A percentile compares a stretch with the other conserved stretches of the same genome.
Evolutionary conservation across 2,888 invertebrate species (phyloP).

Genomic region (Julus scandinavius): DNA sequence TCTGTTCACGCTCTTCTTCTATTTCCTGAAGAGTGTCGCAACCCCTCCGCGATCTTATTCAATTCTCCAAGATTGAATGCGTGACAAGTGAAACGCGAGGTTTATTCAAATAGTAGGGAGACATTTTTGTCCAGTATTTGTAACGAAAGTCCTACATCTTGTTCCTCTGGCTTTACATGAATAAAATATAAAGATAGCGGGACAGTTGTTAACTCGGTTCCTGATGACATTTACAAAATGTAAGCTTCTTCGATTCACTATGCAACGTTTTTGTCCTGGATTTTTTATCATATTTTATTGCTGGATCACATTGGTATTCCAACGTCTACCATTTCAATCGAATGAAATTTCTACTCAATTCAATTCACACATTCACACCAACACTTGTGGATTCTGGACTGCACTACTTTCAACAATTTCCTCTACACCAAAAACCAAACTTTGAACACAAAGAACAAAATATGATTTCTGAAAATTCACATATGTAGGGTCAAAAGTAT

Average conservation of each 20-base stretch:
- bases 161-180: conserved; percentile 15
- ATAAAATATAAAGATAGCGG: conserved; percentile 13
- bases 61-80: conserved; percentile 17
- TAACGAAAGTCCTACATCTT: neutral
- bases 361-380: neutral
- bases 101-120: neutral
- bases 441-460: no score
- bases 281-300: conserved; percentile 33
- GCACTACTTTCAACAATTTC: neutral
- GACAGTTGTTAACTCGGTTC: conserved; percentile 12
- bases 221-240: conserved; percentile 13
- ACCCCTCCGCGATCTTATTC: neutral
- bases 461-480: no score
- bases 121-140: neutral
- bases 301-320: neutral
- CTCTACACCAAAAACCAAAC: no score
- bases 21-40: neutral
- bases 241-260: neutral
- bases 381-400: neutral
- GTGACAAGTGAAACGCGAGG: conserved; percentile 21
- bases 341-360: neutral
- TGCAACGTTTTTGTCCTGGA: neutral
- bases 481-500: no score
- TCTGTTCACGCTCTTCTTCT: neutral
- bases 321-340: conserved; percentile 11